Evolutionary conservation across 2,888 invertebrate species (phyloP).

Genomic region (Orchesella flavescens): DNA sequence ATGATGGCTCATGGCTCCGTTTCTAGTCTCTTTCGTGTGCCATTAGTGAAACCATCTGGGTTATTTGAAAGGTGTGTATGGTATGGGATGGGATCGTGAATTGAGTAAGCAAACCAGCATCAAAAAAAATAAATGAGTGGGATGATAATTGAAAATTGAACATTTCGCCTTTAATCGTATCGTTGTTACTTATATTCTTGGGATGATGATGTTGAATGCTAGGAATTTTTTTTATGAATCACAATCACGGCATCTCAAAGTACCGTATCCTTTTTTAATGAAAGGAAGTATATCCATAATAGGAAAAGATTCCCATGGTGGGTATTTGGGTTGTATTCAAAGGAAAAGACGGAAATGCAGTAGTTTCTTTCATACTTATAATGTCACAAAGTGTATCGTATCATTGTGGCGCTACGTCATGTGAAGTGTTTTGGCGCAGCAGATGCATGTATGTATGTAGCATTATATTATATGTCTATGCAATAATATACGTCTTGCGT

Average conservation of each 20-base stretch:
- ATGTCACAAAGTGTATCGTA: too few relatives aligned
- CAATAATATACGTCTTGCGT: neutral
- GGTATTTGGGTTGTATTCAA: too few relatives aligned
- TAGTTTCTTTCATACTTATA: too few relatives aligned
- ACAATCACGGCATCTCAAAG: neutral
- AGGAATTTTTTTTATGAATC: neutral
- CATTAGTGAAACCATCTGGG: neutral
- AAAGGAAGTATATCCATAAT: neutral
- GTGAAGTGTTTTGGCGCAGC: neutral
- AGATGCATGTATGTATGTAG: neutral
- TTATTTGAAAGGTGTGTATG: neutral
- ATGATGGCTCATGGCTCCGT: neutral
- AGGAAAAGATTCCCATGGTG: neutral
- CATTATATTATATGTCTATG: too few relatives aligned
- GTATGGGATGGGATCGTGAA: neutral
- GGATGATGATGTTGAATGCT: neutral
- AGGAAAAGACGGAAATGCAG: too few relatives aligned
- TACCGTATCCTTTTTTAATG: neutral
- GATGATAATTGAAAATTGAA: slow-evolving; percentile 20
- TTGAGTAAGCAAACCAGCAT: neutral
- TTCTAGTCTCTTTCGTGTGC: neutral
- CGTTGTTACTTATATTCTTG: too few relatives aligned
- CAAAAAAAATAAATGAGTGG: slow-evolving; percentile 16
- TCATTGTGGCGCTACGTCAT: too few relatives aligned
- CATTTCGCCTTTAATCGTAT: neutral